Percentiles rank a stretch among this genome's conserved stretches.
These are phyloP conservation scores for Craniophora ligustri DNA, from an alignment of 2,888 invertebrate genomes.

Conservation along the genomic window DNA sequence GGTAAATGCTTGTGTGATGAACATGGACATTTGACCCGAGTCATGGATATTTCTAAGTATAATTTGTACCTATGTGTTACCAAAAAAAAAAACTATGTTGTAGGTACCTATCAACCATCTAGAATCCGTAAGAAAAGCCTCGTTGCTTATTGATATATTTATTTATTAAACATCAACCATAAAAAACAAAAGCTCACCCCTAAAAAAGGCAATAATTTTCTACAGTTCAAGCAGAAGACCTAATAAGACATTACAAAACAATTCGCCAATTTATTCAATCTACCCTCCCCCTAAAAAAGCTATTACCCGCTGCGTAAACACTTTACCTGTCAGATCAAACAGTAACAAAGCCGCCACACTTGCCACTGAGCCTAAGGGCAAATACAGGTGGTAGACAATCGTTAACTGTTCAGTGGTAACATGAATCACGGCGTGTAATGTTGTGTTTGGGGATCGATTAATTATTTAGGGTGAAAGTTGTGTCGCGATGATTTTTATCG, in stretches of 20 bases:
- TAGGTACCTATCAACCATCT: too few species aligned
- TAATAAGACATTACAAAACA: constrained; percentile 27
- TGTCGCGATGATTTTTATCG: constrained; percentile 49
- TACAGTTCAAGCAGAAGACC: constrained; percentile 22
- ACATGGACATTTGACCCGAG: too few species aligned
- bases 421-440: constrained; percentile 9
- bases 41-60: too few species aligned
- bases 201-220: not conserved
- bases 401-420: constrained; percentile 16
- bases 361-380: constrained; percentile 73
- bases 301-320: constrained; percentile 26
- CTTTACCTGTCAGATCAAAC: constrained; percentile 61
- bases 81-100: too few species aligned
- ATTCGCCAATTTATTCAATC: constrained; percentile 10
- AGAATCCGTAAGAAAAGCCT: too few species aligned
- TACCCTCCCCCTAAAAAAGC: constrained; percentile 25
- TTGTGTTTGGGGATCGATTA: constrained; percentile 34
- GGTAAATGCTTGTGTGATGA: too few species aligned
- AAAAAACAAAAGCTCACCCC: not conserved
- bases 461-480: constrained; percentile 31
- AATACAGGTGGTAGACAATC: constrained; percentile 75
- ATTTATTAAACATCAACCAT: too few species aligned
- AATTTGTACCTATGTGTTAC: too few species aligned
- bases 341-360: constrained; percentile 57
- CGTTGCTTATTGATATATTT: too few species aligned